Percentiles rank a stretch among this genome's conserved stretches.
phyloP scores from a whole-genome alignment of 2,888 invertebrate species.

The Neelides folsomi region DNA sequence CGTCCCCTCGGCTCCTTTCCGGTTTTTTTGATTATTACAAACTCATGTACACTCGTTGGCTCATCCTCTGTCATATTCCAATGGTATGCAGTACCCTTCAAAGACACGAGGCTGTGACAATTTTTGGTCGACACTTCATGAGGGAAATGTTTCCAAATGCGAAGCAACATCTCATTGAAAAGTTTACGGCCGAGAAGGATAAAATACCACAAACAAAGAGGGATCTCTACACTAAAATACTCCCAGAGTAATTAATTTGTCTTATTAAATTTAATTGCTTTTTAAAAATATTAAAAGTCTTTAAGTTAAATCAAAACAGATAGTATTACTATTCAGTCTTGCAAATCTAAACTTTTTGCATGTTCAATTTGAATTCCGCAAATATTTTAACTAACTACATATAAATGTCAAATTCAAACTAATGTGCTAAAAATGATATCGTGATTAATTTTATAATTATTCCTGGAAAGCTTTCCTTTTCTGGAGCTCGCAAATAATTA shows the following conservation, averaged over 20 bases:
- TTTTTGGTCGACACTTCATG: slow-evolving; percentile 77
- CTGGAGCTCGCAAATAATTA: too few species aligned
- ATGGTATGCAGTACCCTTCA: slow-evolving; percentile 86
- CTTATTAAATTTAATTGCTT: too few species aligned
- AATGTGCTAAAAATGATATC: too few species aligned
- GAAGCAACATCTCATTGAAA: slow-evolving; percentile 74
- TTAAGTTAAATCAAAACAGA: too few species aligned
- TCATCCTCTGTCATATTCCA: slow-evolving; percentile 89
- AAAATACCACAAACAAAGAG: slow-evolving; percentile 77
- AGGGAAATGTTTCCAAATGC: slow-evolving; percentile 71
- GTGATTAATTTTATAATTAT: too few species aligned
- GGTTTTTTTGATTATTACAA: slow-evolving; percentile 21
- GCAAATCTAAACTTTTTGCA: too few species aligned
- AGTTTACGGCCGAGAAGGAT: slow-evolving; percentile 77
- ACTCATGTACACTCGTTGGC: slow-evolving; percentile 46
- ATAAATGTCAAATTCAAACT: too few species aligned
- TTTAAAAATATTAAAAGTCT: too few species aligned
- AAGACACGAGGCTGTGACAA: slow-evolving; percentile 76
- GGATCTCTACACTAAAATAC: slow-evolving; percentile 67
- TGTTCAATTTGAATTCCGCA: too few species aligned
- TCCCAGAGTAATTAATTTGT: slow-evolving; percentile 51
- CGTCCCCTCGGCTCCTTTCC: slow-evolving; percentile 15
- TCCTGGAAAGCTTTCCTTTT: too few species aligned
- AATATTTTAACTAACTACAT: too few species aligned
- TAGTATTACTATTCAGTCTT: too few species aligned